Evolutionary conservation across 2,888 invertebrate genomes (phyloP).

Genomic region (Sarcophaga variegata): DNA sequence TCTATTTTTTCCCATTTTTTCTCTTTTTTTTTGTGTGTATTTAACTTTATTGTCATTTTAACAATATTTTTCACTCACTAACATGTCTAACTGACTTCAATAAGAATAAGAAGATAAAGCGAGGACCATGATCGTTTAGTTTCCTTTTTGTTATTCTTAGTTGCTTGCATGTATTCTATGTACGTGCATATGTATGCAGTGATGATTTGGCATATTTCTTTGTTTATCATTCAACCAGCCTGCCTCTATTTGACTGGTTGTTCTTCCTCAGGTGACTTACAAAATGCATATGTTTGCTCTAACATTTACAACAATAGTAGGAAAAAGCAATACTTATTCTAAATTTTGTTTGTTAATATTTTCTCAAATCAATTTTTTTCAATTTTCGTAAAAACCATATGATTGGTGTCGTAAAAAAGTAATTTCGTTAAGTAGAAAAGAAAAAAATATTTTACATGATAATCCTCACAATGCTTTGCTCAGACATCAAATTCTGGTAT

Average conservation of each 20-base stretch:
- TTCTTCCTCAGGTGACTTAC: slow-evolving; percentile 13
- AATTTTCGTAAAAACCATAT: too few species aligned
- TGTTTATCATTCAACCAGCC: neutral
- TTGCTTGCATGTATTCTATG: neutral
- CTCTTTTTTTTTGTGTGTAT: slow-evolving; percentile 2
- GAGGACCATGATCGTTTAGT: neutral
- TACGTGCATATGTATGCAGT: slow-evolving; percentile 12
- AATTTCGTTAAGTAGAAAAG: too few species aligned
- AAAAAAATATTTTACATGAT: too few species aligned
- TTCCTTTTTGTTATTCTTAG: neutral
- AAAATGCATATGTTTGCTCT: slow-evolving; percentile 52
- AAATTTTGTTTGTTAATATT: slow-evolving; percentile 28
- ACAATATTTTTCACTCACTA: slow-evolving; percentile 53
- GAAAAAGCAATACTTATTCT: slow-evolving; percentile 20
- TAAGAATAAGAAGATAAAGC: slow-evolving; percentile 27
- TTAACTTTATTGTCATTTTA: slow-evolving; percentile 61
- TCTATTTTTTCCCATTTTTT: neutral
- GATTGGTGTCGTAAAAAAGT: too few species aligned
- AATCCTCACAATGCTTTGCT: too few species aligned
- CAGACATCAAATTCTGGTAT: too few species aligned
- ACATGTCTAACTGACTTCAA: slow-evolving; percentile 49
- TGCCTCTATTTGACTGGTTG: neutral
- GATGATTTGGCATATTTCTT: slow-evolving; percentile 65
- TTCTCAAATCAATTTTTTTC: neutral
- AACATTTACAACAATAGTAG: slow-evolving; percentile 19